Base-by-base conservation (phyloP, 2,797 vertebrate genomes). In the Gephyroberyx darwinii region DNA sequence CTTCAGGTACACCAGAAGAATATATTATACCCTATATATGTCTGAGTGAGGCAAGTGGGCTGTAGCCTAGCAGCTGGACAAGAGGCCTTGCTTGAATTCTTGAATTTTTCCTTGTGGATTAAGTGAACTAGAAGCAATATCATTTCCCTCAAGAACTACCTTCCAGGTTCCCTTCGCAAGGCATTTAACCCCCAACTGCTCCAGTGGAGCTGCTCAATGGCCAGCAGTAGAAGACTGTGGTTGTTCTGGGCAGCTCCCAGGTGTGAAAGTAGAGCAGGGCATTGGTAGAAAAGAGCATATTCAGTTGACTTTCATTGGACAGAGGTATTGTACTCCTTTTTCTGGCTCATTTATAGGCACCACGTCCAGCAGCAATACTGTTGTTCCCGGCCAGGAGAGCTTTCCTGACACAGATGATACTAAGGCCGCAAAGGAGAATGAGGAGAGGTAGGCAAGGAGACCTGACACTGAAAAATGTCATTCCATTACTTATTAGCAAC, bases 351-450 rank as follows among this genome's bases (percentile, higher is more conserved):
- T 69, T 75, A 16, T 37, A 99, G 98, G 96, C 74, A 98, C 96
- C 67, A 96, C 96, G 3, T 98, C 97, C 0, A 99, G 97, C 90
- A 97, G 95, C 83, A 98, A 98, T 26, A 98, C 97, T 0, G 93
- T 98, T 35, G 95, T 98, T 8, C 94, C 95, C 0, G 96, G 96
- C 41, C 96, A 97, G 75, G 96, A 98, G 35, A 95, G 89, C 79
- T 96, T 96, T 83, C 91, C 94, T 60, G 96, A 96, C 1, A 88
- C 89, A 0, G 96, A 98, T 19, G 96, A 99, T 13, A 91, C 69
- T 86, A 97, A 96, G 87, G 84, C 91, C 8, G 66, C 86, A 31
- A 96, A 96, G 89, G 98, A 98, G 62, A 94, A 88, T 2, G 97
- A 97, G 64, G 98, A 99, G 69, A 96, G 97, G 97, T 96, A 91